Evolutionary conservation across 2,113 vertebrate genomes (phyloP).

Genomic region (Podarcis muralis): DNA sequence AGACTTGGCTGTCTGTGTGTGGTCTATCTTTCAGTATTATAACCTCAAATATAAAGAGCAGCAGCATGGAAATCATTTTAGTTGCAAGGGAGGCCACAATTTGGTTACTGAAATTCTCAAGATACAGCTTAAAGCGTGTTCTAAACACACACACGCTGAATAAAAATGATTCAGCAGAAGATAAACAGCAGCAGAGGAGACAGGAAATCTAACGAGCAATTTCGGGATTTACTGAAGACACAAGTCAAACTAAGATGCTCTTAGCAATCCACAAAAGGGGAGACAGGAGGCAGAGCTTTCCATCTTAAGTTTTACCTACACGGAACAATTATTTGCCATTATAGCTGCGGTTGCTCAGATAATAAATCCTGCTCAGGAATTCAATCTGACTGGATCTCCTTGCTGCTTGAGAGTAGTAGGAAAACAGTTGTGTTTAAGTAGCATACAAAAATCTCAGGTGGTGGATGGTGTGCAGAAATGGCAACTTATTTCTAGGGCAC

Average conservation of each 20-base stretch:
- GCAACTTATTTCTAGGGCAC: not conserved
- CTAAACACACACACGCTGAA: conserved; percentile 4
- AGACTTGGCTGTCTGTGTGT: conserved; percentile 84
- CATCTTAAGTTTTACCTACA: not conserved
- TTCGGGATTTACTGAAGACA: conserved; percentile 5
- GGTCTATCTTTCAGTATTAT: conserved; percentile 85
- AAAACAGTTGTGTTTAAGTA: not conserved
- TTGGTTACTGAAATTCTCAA: conserved; percentile 46
- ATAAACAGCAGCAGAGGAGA: not conserved
- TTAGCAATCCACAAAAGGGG: not conserved
- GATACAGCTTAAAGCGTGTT: conserved; percentile 44
- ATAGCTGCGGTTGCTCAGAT: not conserved
- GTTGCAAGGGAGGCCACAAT: conserved; percentile 54
- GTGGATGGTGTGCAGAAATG: not conserved
- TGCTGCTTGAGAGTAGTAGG: not conserved
- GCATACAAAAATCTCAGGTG: not conserved
- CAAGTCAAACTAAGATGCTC: not conserved
- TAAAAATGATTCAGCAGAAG: conserved; percentile 3
- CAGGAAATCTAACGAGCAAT: conserved; percentile 12
- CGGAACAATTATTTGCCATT: not conserved
- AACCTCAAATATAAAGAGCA: conserved; percentile 81
- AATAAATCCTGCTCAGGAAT: not conserved
- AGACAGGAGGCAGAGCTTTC: not conserved
- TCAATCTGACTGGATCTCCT: not conserved
- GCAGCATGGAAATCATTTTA: conserved; percentile 75